phyloP scores from a whole-genome alignment of 2,888 invertebrate genomes.

The Oscheius sp. region DNA sequence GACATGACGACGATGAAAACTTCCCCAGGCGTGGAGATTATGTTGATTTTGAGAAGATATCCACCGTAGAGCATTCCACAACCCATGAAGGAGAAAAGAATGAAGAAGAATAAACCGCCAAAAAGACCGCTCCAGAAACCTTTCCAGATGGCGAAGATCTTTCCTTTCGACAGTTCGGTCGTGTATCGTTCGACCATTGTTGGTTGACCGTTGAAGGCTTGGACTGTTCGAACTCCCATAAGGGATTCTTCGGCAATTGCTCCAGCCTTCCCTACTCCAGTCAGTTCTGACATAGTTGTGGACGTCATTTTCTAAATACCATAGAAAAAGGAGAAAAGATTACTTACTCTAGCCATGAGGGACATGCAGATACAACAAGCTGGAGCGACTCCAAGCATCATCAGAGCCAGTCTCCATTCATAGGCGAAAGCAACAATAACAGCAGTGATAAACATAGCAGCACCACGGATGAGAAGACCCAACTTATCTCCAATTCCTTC shows the following conservation, averaged over 20 bases:
- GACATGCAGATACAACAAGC: conserved; percentile 59
- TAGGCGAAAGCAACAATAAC: conserved; percentile 54
- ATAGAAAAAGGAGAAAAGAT: neutral
- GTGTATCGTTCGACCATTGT: conserved; percentile 54
- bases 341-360: conserved; percentile 54
- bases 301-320: conserved; percentile 51
- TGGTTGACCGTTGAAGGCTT: conserved; percentile 60
- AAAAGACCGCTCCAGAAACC: conserved; percentile 60
- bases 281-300: conserved; percentile 46
- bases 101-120: conserved; percentile 62
- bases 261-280: conserved; percentile 56
- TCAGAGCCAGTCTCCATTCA: conserved; percentile 58
- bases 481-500: conserved; percentile 65
- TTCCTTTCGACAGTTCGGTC: conserved; percentile 47
- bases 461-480: conserved; percentile 56
- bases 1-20: conserved; percentile 61
- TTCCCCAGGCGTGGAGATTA: conserved; percentile 55
- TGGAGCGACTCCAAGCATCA: conserved; percentile 62
- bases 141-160: conserved; percentile 54
- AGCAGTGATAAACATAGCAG: conserved; percentile 54
- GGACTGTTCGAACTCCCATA: conserved; percentile 60
- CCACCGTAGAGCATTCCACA: conserved; percentile 59
- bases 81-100: conserved; percentile 58
- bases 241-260: conserved; percentile 61
- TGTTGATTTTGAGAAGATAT: conserved; percentile 50